Base-by-base conservation (phyloP, 53 echinoderm and acorn worm species). In the Antedon mediterranea region DNA sequence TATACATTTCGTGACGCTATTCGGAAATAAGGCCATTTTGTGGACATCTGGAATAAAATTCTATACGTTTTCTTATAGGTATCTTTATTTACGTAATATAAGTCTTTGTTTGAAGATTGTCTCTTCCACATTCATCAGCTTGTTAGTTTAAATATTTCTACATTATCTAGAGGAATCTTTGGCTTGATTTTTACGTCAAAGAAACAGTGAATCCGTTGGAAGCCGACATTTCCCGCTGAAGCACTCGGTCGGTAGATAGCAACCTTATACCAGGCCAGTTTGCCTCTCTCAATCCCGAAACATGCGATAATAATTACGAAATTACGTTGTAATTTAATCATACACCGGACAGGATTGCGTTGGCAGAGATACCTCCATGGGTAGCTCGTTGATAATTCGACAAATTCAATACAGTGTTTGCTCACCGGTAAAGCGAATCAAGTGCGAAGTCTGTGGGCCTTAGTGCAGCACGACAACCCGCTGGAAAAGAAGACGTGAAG, bases 291-390 rank as follows among this genome's bases (percentile, higher is more conserved):
- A 6, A 57, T 57, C 57, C 57, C 11, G 57, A 57, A 57, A 57
- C 57, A 57, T 57, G 57, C 57, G 57, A 57, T 57, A 57, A 57
- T 57, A 57, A 57, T 57, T 57, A 57, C 23, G 57, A 57, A 57
- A 57, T 57, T 57, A 57, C 57, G 57, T 57, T 57, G 57, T 57
- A 57, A 57, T 57, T 57, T 57, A 57, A 57, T 57, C 57, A 57
- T 8, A 37, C n/a, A 41, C 15, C 26, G 57, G 57, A 57, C 57
- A 57, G 57, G 57, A 57, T 57, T 18, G 57, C 57, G 57, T 57
- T 57, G 57, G 57, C 20, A 57, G 57, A 23, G 57, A 18, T 57
- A 23, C 57, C 57, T 57, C 57, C 15, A 23, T 57, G 57, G 57
- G 57, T 11, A 57, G 57, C 57, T 57, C 1, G 9, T 57, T 11